phyloP scores from a whole-genome alignment of 2,113 vertebrate genomes.

The Oreochromis tanganicae region DNA sequence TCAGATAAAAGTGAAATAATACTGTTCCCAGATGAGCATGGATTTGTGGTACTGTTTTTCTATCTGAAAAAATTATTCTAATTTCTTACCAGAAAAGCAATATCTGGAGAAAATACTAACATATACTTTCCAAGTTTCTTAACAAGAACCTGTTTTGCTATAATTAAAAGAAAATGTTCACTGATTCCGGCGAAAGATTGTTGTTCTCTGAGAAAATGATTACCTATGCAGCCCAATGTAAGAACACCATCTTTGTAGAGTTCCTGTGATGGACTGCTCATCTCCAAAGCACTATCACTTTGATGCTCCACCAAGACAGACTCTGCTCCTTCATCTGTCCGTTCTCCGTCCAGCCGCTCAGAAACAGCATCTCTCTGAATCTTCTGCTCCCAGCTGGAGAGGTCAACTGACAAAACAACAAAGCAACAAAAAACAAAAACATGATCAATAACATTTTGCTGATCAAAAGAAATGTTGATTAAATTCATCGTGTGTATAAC shows the following conservation, averaged over 20 bases:
- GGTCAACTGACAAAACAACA: constrained; percentile 72
- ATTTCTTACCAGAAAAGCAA: not conserved
- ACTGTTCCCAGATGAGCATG: not conserved
- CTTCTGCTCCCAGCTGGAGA: constrained; percentile 88
- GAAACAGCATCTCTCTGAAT: constrained; percentile 78
- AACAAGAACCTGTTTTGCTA: not conserved
- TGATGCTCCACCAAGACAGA: constrained; percentile 79
- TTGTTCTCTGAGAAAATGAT: not conserved
- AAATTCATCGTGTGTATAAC: not conserved
- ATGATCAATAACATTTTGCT: not conserved
- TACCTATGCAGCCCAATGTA: constrained; percentile 86
- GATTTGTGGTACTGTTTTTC: not conserved
- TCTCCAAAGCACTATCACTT: constrained; percentile 77
- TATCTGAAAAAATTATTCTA: not conserved
- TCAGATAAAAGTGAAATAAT: not conserved
- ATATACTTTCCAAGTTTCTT: not conserved
- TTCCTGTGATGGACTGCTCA: constrained; percentile 69
- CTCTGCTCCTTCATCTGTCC: constrained; percentile 65
- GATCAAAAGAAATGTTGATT: not conserved
- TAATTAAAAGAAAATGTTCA: not conserved
- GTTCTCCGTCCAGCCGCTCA: constrained; percentile 68
- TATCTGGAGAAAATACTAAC: not conserved
- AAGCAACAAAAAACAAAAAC: not conserved
- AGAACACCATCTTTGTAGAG: constrained; percentile 87
- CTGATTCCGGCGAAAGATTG: not conserved